These are phyloP conservation scores for Hymenochirus boettgeri DNA, from an alignment of 2,113 vertebrate species.

Conservation along the genomic window DNA sequence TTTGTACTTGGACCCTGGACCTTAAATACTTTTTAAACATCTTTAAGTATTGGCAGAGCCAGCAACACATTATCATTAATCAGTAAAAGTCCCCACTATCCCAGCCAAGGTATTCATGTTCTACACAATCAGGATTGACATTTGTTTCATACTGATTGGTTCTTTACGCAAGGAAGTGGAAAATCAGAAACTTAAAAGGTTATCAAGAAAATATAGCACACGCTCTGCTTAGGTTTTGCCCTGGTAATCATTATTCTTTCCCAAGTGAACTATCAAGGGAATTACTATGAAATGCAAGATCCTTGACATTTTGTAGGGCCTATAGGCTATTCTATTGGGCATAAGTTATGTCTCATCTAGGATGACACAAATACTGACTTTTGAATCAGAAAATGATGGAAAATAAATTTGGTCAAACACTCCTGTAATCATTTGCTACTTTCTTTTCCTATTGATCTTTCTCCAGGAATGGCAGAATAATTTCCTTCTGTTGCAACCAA, in stretches of 20 bases:
- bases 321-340: background rate
- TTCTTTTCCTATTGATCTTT: no score
- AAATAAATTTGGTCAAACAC: no score
- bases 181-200: background rate
- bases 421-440: no score
- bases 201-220: slow-evolving; percentile 2
- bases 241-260: slow-evolving; percentile 4
- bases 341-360: background rate
- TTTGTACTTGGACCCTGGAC: no score
- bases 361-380: background rate
- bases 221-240: background rate
- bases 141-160: background rate
- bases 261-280: background rate
- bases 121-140: background rate
- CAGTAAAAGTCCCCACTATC: background rate
- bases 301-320: background rate
- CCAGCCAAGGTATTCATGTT: background rate
- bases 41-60: no score
- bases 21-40: no score
- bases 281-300: background rate
- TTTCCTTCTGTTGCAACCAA: no score
- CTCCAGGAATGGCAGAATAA: no score
- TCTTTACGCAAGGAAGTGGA: background rate
- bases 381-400: background rate
- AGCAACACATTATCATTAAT: background rate